Conservation (phyloP, 2,797 vertebrate species). For the Myiothlypis coronata region DNA sequence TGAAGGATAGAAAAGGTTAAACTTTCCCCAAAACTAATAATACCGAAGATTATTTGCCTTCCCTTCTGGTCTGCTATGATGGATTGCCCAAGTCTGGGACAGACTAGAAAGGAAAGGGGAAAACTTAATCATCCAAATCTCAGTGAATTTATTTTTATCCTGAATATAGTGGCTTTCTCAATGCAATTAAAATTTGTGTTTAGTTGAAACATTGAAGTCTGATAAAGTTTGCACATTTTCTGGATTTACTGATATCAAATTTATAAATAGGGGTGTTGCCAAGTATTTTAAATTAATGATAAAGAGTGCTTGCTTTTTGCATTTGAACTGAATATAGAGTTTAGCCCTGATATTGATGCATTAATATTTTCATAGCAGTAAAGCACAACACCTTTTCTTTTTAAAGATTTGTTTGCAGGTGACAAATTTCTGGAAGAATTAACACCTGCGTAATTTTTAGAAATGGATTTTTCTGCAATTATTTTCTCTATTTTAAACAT, state of each 20-base stretch:
- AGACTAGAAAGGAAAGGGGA: background rate
- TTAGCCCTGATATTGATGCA: background rate
- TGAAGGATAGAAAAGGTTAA: background rate
- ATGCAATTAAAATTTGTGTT: background rate
- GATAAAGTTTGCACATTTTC: background rate
- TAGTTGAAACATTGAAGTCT: background rate
- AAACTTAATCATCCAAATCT: background rate
- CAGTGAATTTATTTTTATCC: background rate
- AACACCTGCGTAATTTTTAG: background rate
- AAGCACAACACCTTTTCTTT: background rate
- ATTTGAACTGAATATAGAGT: background rate
- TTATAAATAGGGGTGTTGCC: background rate
- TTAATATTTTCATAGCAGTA: constrained; percentile 33
- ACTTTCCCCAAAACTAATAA: background rate
- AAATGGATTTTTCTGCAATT: background rate
- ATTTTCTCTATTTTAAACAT: constrained; percentile 5
- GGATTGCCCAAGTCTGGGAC: background rate
- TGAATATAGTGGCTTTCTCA: background rate
- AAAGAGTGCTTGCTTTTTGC: background rate
- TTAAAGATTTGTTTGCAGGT: background rate
- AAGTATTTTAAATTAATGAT: background rate
- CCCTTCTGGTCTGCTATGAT: background rate
- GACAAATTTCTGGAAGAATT: background rate
- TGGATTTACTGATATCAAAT: background rate
- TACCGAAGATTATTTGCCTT: background rate